A percentile compares a stretch with the other conserved stretches of the same genome.
Evolutionary conservation across 2,888 invertebrate genomes (phyloP).

Genomic region (Cremastinae sp.): DNA sequence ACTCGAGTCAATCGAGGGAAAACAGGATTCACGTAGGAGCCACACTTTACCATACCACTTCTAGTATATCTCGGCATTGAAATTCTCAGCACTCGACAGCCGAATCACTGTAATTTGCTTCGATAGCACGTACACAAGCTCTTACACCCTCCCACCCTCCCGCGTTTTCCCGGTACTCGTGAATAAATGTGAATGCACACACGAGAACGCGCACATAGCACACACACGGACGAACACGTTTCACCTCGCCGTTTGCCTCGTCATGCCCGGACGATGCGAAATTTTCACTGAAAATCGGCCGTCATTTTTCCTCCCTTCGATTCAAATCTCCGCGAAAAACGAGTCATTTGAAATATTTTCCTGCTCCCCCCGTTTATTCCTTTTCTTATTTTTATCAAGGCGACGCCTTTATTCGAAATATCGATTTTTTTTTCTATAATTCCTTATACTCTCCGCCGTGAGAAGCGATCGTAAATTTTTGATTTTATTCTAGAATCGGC

Average conservation of each 20-base stretch:
- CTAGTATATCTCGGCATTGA: conserved; percentile 43
- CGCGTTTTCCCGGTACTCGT: conserved; percentile 14
- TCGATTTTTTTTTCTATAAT: background rate
- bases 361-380: too few relatives aligned
- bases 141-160: conserved; percentile 42
- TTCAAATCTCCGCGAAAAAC: too few relatives aligned
- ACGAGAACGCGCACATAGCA: background rate
- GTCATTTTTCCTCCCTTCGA: too few relatives aligned
- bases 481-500: conserved; percentile 30
- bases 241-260: conserved; percentile 17
- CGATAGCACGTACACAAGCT: conserved; percentile 56
- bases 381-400: too few relatives aligned
- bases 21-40: conserved; percentile 46
- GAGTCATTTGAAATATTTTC: too few relatives aligned
- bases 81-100: conserved; percentile 53
- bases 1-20: conserved; percentile 40
- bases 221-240: background rate
- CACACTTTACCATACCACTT: conserved; percentile 43
- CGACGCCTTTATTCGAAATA: too few relatives aligned
- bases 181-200: conserved; percentile 13
- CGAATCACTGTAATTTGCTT: conserved; percentile 59
- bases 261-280: background rate
- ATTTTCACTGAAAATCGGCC: conserved; percentile 1
- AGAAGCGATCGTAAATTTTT: background rate
- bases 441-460: background rate